Conservation (phyloP, 2,888 invertebrate species). For the Microdon myrmicae region DNA sequence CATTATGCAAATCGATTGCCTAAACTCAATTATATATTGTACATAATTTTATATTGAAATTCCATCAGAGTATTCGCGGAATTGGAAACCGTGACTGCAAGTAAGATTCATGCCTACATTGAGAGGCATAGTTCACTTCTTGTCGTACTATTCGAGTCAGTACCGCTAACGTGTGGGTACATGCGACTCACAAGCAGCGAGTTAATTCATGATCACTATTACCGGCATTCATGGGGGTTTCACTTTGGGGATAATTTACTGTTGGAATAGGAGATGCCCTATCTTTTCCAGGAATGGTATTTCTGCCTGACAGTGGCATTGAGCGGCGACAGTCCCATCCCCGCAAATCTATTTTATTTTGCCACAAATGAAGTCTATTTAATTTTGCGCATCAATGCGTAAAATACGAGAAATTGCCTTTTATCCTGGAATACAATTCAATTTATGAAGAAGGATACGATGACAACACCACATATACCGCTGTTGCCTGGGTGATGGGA, state of each 20-base stretch:
- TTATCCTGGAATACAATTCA: constrained; percentile 32
- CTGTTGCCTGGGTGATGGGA: too few species aligned
- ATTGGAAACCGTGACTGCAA: not conserved
- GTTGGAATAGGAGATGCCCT: too few species aligned
- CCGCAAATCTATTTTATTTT: constrained; percentile 33
- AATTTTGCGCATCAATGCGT: constrained; percentile 36
- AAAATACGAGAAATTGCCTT: constrained; percentile 32
- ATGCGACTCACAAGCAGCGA: too few species aligned
- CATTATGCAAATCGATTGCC: constrained; percentile 33
- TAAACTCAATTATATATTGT: constrained; percentile 37
- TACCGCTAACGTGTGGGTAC: not conserved
- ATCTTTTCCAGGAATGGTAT: constrained; percentile 23
- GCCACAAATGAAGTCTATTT: constrained; percentile 34
- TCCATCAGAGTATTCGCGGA: constrained; percentile 22
- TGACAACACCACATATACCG: too few species aligned
- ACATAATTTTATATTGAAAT: constrained; percentile 36
- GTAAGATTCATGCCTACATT: constrained; percentile 13
- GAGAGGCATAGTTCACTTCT: constrained; percentile 2
- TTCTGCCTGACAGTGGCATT: constrained; percentile 15
- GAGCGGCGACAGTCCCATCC: constrained; percentile 7
- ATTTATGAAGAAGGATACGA: constrained; percentile 9
- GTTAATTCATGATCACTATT: too few species aligned
- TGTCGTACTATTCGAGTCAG: not conserved
- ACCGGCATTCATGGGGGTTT: too few species aligned
- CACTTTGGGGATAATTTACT: too few species aligned